Evolutionary conservation across 2,888 invertebrate genomes (phyloP).

Genomic region (Patella ulyssiponensis): DNA sequence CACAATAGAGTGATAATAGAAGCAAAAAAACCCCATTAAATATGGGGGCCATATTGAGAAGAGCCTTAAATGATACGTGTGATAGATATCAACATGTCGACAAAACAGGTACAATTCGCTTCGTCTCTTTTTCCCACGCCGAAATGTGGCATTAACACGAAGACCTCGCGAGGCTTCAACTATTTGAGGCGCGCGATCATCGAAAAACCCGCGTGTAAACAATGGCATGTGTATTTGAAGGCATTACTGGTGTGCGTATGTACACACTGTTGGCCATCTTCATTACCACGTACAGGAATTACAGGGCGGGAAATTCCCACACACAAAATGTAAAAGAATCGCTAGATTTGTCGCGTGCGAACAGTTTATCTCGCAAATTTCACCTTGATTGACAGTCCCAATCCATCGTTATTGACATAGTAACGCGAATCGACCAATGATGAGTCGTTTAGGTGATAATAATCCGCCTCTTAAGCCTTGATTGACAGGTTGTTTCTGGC

Average conservation of each 20-base stretch:
- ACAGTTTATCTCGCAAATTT: constrained; percentile 25
- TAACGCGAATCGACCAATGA: neutral
- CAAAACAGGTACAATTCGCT: neutral
- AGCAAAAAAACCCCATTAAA: too few relatives aligned
- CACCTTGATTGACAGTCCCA: constrained; percentile 21
- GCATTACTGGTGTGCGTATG: constrained; percentile 11
- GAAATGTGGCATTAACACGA: constrained; percentile 9
- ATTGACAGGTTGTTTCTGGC: constrained; percentile 7
- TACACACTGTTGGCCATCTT: constrained; percentile 15
- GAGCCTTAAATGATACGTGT: neutral
- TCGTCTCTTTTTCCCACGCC: neutral
- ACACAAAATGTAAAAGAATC: constrained; percentile 19
- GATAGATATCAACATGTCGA: neutral
- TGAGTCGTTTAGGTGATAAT: neutral
- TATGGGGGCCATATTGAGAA: too few relatives aligned
- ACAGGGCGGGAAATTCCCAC: constrained; percentile 32
- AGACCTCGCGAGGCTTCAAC: constrained; percentile 11
- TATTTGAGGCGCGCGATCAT: constrained; percentile 8
- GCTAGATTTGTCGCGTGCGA: constrained; percentile 25
- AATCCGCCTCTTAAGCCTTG: neutral
- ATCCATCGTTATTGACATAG: neutral
- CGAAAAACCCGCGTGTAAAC: neutral
- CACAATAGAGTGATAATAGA: too few relatives aligned
- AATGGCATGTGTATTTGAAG: constrained; percentile 3
- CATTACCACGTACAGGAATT: constrained; percentile 17